Percentiles rank a stretch among this genome's conserved stretches.
Conservation (phyloP, 2,113 vertebrate species). For the Phylloscopus trochiloides region DNA sequence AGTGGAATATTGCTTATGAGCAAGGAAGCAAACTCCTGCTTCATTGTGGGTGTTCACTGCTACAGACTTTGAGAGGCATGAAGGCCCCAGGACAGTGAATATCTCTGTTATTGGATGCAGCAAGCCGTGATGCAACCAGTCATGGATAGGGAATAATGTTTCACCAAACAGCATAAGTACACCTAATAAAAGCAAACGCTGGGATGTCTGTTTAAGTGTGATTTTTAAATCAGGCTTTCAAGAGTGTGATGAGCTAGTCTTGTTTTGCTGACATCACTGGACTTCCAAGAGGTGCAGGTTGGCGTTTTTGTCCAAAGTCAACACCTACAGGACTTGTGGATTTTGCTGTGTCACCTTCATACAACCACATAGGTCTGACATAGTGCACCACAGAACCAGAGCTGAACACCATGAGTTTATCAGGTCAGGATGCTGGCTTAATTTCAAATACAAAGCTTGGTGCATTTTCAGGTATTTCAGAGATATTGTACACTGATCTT, state of each 20-base stretch:
- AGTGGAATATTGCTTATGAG: not conserved
- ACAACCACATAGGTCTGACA: not conserved
- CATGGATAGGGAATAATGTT: not conserved
- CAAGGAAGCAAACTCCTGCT: not conserved
- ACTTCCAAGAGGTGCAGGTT: not conserved
- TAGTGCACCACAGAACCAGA: not conserved
- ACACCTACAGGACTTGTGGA: accelerated
- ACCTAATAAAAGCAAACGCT: not conserved
- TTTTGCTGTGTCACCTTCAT: not conserved
- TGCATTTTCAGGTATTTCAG: not conserved
- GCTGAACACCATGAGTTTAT: not conserved
- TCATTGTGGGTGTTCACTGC: not conserved
- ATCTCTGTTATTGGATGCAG: not conserved
- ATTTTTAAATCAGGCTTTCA: not conserved
- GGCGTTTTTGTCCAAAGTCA: not conserved
- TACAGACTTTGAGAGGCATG: not conserved
- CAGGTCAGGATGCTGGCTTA: not conserved
- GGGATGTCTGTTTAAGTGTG: not conserved
- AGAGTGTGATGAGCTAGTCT: not conserved
- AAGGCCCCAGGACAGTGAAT: not conserved
- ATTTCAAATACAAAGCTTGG: not conserved
- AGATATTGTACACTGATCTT: not conserved
- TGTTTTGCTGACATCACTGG: not conserved
- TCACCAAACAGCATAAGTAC: not conserved
- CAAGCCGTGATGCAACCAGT: not conserved